phyloP scores from a whole-genome alignment of 2,797 vertebrate species.

The Myripristis jacobus region DNA sequence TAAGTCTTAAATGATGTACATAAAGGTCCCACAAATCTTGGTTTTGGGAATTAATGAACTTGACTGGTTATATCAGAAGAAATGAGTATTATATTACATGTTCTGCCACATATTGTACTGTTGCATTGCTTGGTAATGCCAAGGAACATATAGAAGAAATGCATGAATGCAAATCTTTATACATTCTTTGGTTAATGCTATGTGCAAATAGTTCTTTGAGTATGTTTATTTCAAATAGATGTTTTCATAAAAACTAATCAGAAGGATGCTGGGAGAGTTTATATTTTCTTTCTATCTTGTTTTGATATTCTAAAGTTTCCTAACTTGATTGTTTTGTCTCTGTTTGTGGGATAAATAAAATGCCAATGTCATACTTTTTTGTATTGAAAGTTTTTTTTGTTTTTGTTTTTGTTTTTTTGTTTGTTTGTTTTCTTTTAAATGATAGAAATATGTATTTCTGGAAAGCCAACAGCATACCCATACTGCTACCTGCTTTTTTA shows the following conservation, averaged over 20 bases:
- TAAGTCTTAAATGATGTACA: not conserved
- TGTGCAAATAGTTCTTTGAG: not conserved
- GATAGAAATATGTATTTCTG: not conserved
- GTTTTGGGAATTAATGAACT: not conserved
- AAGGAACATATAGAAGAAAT: no score
- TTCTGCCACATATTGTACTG: constrained; percentile 67
- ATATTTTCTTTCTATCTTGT: not conserved
- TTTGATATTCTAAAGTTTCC: constrained; percentile 1
- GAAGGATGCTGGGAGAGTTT: not conserved
- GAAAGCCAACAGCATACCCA: not conserved
- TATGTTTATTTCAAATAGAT: not conserved
- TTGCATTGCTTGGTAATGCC: constrained; percentile 6
- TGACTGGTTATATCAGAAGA: not conserved
- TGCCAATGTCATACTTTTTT: not conserved
- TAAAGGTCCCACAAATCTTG: not conserved
- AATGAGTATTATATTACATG: not conserved
- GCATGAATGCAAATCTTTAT: no score
- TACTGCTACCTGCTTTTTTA: no score
- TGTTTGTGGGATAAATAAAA: constrained; percentile 52
- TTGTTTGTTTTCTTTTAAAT: not conserved
- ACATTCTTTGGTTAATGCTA: no score
- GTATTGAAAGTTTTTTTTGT: not conserved
- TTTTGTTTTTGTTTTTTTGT: not conserved
- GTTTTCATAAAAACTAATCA: constrained; percentile 9
- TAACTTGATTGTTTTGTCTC: not conserved